phyloP scores from a whole-genome alignment of 2,888 invertebrate genomes.

The Trachelus troglodyta region DNA sequence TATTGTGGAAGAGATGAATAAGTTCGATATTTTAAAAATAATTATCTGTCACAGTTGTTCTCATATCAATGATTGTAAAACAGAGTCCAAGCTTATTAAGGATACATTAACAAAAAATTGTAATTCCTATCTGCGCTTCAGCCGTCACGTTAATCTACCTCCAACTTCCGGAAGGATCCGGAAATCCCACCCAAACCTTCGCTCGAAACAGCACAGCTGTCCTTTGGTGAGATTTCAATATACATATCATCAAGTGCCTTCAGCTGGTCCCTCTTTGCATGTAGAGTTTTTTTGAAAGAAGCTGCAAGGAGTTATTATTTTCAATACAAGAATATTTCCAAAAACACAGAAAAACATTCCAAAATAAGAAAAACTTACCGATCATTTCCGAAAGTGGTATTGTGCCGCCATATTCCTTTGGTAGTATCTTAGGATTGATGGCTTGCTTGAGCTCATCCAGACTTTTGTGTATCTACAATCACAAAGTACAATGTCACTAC shows the following conservation, averaged over 20 bases:
- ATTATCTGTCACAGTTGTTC: background rate
- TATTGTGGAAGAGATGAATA: too few relatives aligned
- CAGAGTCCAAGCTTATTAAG: background rate
- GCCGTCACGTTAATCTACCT: constrained; percentile 75
- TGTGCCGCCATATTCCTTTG: constrained; percentile 90
- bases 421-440: constrained; percentile 80
- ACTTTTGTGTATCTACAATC: constrained; percentile 77
- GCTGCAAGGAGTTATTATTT: constrained; percentile 37
- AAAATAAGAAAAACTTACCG: constrained; percentile 64
- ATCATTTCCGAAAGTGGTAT: constrained; percentile 86
- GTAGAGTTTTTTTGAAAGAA: constrained; percentile 73
- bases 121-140: background rate
- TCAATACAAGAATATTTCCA: background rate
- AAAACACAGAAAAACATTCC: background rate
- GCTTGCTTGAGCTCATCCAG: constrained; percentile 78
- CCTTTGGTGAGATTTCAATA: constrained; percentile 73
- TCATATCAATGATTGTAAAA: background rate
- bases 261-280: constrained; percentile 74
- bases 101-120: background rate
- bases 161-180: constrained; percentile 86
- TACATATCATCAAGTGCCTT: constrained; percentile 81
- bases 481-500: background rate
- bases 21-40: background rate
- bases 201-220: constrained; percentile 70
- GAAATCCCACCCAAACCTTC: constrained; percentile 80